Conservation (phyloP, 2,888 invertebrate species). For the Dilophus febrilis region DNA sequence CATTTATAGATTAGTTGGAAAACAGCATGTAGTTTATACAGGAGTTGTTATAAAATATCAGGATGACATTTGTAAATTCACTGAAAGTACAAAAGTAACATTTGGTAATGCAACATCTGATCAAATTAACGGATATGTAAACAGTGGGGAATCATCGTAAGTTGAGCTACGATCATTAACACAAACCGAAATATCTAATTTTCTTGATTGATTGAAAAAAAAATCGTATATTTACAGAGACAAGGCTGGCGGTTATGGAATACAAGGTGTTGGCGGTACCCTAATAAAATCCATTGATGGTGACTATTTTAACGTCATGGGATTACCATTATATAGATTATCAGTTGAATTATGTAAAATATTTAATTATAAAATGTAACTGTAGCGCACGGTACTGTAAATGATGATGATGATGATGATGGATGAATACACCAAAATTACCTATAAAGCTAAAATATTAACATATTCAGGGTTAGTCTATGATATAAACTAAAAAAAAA, state of each 20-base stretch:
- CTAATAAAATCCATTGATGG: conserved; percentile 65
- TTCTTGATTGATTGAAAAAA: no score
- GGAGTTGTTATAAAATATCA: conserved; percentile 64
- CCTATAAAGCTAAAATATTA: no score
- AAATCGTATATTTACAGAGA: no score
- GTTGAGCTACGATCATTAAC: no score
- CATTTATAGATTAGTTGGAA: conserved; percentile 52
- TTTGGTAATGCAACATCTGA: conserved; percentile 58
- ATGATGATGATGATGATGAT: no score
- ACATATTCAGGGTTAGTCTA: no score
- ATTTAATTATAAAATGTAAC: conserved; percentile 20
- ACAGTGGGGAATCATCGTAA: conserved; percentile 80
- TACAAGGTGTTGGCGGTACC: conserved; percentile 71
- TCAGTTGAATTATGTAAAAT: conserved; percentile 36
- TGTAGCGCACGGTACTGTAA: no score
- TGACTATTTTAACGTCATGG: conserved; percentile 79
- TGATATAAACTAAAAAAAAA: no score
- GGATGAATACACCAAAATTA: no score
- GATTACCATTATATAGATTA: conserved; percentile 57
- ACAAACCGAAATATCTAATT: no score
- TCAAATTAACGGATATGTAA: conserved; percentile 68
- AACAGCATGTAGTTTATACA: conserved; percentile 67
- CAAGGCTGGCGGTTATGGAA: conserved; percentile 85
- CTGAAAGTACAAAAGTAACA: conserved; percentile 64
- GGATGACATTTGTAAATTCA: conserved; percentile 46